A percentile compares a stretch with the other conserved stretches of the same genome.
These are phyloP conservation scores for Synaphobranchus kaupii DNA, from an alignment of 2,797 vertebrate genomes.

Conservation along the genomic window DNA sequence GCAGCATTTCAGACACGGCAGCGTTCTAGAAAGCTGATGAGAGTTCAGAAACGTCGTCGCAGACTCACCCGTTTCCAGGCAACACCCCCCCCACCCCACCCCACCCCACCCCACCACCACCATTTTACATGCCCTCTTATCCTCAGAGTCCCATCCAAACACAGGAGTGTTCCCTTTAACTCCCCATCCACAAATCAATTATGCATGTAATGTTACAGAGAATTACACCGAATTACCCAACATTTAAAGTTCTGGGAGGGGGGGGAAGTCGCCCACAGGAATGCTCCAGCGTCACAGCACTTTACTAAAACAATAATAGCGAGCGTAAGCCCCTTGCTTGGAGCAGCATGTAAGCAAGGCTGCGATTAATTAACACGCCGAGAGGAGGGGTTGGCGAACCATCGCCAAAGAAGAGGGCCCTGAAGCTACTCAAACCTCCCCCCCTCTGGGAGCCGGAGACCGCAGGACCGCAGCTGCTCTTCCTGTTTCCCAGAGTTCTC, in stretches of 20 bases:
- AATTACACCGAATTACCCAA: conserved; percentile 65
- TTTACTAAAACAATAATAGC: conserved; percentile 47
- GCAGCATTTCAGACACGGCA: not conserved
- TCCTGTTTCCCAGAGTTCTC: conserved; percentile 22
- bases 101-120: not conserved
- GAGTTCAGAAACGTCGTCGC: not conserved
- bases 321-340: conserved; percentile 38
- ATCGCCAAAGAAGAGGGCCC: not conserved
- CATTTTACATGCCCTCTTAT: not conserved
- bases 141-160: not conserved
- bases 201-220: conserved; percentile 70
- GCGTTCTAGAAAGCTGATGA: too few species aligned
- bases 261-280: conserved; percentile 46
- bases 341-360: conserved; percentile 41
- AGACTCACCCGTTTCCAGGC: not conserved
- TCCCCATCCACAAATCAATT: conserved; percentile 75
- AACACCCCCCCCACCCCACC: not conserved
- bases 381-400: conserved; percentile 46
- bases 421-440: conserved; percentile 24
- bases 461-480: conserved; percentile 12
- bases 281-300: conserved; percentile 47
- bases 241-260: conserved; percentile 40
- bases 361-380: conserved; percentile 48
- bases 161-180: conserved; percentile 51
- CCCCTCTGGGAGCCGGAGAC: not conserved